Evolutionary conservation across 2,113 vertebrate species (phyloP).

Genomic region (Brienomyrus brachyistius): DNA sequence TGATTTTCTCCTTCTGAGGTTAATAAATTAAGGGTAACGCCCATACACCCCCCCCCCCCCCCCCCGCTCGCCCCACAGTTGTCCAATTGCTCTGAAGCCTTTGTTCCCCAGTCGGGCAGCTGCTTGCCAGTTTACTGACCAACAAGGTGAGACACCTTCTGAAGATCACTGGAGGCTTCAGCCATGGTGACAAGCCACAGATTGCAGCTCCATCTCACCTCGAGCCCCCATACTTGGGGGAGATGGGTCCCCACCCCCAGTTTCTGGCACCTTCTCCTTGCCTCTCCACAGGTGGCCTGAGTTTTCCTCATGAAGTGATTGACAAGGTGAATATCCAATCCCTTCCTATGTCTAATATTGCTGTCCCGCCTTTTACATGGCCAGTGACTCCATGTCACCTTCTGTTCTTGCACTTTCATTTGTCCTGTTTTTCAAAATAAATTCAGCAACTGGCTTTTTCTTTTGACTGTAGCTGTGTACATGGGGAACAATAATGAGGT

Average conservation of each 20-base stretch:
- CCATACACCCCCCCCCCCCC: not conserved
- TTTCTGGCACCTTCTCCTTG: not conserved
- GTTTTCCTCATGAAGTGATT: not conserved
- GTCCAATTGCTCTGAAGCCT: not conserved
- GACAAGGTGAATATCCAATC: not conserved
- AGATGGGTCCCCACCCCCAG: not conserved
- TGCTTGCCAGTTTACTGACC: conserved; percentile 37
- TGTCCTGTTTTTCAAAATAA: not conserved
- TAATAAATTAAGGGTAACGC: not conserved
- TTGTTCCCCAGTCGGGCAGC: not conserved
- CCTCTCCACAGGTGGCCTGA: not conserved
- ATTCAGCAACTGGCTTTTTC: not conserved
- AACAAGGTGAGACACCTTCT: conserved; percentile 8
- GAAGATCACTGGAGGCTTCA: conserved; percentile 40
- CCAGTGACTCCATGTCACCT: not conserved
- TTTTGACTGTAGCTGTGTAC: not conserved
- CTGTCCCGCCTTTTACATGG: not conserved
- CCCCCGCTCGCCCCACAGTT: not conserved
- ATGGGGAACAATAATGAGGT: not conserved
- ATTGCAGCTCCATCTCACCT: conserved; percentile 14
- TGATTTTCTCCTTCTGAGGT: not conserved
- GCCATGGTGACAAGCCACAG: conserved; percentile 32
- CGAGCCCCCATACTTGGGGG: not conserved
- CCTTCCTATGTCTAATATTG: not conserved
- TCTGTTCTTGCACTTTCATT: not conserved